Conservation (phyloP, 92 coral and sea anemone species). For the Epizoanthus rinbou region DNA sequence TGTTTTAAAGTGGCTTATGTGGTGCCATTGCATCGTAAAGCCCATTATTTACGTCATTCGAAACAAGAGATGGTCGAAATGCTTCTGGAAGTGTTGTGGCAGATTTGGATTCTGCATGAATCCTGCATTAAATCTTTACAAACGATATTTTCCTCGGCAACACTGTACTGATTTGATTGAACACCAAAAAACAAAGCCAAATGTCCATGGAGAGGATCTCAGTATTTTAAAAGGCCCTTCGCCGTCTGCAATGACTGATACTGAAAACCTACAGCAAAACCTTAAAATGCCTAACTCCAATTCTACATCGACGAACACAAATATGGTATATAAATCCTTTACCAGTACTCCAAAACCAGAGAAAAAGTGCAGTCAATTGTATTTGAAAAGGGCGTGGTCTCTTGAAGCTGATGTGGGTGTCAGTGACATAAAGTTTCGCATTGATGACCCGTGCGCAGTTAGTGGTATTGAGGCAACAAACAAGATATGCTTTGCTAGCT, state of each 20-base stretch:
- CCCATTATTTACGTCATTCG: conserved; percentile 67
- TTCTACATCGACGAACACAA: too few species aligned
- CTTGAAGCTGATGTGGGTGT: conserved; percentile 15
- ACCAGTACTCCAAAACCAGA: background rate
- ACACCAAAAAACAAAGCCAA: background rate
- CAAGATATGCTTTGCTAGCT: too few species aligned
- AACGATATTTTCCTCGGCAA: background rate
- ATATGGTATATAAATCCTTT: background rate
- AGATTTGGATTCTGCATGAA: too few species aligned
- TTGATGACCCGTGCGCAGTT: background rate
- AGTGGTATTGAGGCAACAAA: too few species aligned
- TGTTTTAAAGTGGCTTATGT: conserved; percentile 75
- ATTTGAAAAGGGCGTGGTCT: conserved; percentile 17
- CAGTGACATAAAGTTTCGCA: conserved; percentile 13
- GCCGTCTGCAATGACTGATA: too few species aligned
- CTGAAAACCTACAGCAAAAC: too few species aligned
- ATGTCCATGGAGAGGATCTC: background rate
- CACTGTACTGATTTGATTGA: background rate
- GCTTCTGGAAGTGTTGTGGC: background rate
- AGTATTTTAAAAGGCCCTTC: background rate
- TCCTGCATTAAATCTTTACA: too few species aligned
- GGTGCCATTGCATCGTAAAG: conserved; percentile 82
- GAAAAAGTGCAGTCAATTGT: background rate
- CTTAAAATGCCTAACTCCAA: too few species aligned
- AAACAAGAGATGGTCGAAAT: background rate